Base-by-base conservation (phyloP, 2,113 vertebrate genomes). In the Pachypanchax playfairii region DNA sequence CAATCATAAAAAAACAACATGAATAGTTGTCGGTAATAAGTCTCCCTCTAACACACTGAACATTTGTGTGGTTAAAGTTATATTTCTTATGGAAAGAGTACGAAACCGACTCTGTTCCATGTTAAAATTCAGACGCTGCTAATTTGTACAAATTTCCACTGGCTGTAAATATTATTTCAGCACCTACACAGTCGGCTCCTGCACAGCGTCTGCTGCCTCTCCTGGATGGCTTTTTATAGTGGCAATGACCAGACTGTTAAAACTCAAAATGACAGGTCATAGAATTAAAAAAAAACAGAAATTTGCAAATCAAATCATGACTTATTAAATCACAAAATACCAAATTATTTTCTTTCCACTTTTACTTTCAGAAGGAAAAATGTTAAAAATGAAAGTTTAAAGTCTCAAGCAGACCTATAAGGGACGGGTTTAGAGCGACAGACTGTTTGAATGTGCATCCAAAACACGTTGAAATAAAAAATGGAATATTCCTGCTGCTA, bases 131-230 rank as follows among this genome's bases (percentile, higher is more conserved):
- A 58, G 24, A 68, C 13, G 3, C 36, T 51, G 31, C 38, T 51
- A 29, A 18, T 33, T 60, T 25, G 43, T 22, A 38, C 57, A 60
- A 21, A 36, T 31, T 50, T n/a, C 26, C 36, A 51, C 56, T 24
- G 56, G 21, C 12, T 38, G 17, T 31, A 41, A 7, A 50, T 50
- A 12, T 51, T 24, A 57, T 52, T 52, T 26, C 29, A 43, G 22
- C 28, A 53, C 20, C 17, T 44, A 6, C 20, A n/a, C 17, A 39
- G 38, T 52, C 18, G n/a, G 38, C 54, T 35, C 28, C 56, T 59
- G 56, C 46, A 29, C 22, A 39, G n/a, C 39, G 28, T 52, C 25
- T 35, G 0, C 22, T 26, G 28, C 36, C 28, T 51, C 56, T 24
- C 6, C 21, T 22, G 33, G 6, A 18, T n/a, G 26, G 15, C 10